Percentiles rank a stretch among this genome's conserved stretches.
Evolutionary conservation across 2,113 vertebrate species (phyloP).

Genomic region (Grus americana): DNA sequence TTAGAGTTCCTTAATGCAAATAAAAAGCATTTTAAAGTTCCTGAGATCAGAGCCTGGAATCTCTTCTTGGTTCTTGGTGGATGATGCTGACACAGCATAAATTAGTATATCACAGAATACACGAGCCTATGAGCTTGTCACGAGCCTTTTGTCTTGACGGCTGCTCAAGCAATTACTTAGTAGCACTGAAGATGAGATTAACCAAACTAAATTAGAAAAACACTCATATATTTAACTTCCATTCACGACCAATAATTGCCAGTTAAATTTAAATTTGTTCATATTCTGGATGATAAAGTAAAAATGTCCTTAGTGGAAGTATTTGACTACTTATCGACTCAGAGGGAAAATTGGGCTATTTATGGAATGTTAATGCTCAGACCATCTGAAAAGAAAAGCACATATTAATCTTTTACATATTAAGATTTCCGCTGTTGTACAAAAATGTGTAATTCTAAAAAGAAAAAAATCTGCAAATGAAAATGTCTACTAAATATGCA

Average conservation of each 20-base stretch:
- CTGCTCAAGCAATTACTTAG: constrained; percentile 36
- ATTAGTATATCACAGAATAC: neutral
- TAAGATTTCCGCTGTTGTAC: neutral
- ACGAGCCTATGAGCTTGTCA: neutral
- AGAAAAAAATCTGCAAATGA: neutral
- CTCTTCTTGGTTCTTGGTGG: neutral
- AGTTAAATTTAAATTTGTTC: constrained; percentile 67
- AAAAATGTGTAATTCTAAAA: neutral
- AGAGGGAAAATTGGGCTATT: constrained; percentile 39
- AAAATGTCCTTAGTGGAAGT: constrained; percentile 61
- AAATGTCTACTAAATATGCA: neutral
- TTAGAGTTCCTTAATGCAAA: neutral
- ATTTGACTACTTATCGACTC: constrained; percentile 59
- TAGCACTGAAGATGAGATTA: constrained; percentile 54
- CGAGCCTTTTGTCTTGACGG: neutral
- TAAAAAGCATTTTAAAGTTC: neutral
- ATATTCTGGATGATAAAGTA: constrained; percentile 55
- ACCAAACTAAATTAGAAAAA: constrained; percentile 61
- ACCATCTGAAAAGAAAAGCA: constrained; percentile 32
- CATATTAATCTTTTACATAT: neutral
- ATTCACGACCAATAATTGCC: constrained; percentile 62
- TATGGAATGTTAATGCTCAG: constrained; percentile 37
- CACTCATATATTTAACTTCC: constrained; percentile 54
- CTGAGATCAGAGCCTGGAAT: neutral
- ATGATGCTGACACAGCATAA: neutral